These are phyloP conservation scores for Lucilia sericata DNA, from an alignment of 1,140 invertebrate genomes.

Conservation along the genomic window DNA sequence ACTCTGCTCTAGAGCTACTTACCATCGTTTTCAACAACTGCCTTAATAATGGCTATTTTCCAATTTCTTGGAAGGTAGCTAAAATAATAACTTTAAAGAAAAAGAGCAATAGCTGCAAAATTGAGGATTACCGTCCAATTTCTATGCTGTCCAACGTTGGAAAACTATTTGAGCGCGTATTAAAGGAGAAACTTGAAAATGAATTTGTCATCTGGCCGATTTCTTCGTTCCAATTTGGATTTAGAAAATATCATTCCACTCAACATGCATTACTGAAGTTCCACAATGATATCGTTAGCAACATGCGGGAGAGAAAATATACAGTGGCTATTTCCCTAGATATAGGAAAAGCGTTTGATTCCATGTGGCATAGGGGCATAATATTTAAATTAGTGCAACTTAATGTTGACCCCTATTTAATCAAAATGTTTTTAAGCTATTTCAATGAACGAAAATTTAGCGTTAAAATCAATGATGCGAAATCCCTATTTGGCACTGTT, in stretches of 20 bases:
- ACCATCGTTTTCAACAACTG: conserved; percentile 9
- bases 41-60: no score
- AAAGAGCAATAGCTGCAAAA: no score
- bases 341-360: conserved; percentile 14
- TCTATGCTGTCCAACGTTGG: no score
- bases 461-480: neutral
- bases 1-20: neutral
- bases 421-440: neutral
- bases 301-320: neutral
- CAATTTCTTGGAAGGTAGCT: no score
- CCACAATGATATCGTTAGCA: neutral
- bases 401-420: neutral
- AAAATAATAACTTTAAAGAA: no score
- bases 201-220: no score
- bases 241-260: neutral
- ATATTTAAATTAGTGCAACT: neutral
- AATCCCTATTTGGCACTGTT: neutral
- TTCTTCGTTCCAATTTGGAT: neutral
- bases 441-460: neutral
- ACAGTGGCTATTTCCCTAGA: neutral
- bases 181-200: no score
- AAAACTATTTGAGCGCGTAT: no score
- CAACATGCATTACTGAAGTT: neutral
- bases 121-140: no score
- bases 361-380: neutral